Conservation (phyloP, 92 coral and sea anemone genomes). For the Porites rus region DNA sequence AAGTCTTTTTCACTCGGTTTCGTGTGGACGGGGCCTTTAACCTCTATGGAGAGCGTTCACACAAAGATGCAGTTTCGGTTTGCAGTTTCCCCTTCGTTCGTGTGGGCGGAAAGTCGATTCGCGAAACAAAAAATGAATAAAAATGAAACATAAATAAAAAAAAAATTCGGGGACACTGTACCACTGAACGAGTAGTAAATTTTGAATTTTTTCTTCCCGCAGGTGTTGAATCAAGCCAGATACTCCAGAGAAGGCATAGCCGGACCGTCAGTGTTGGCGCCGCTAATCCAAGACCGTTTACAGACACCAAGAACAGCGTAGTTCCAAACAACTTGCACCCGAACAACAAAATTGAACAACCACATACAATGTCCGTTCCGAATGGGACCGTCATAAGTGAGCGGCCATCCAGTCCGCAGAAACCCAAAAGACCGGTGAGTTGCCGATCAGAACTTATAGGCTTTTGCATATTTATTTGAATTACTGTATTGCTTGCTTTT, state of each 20-base stretch:
- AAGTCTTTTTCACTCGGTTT: too few species aligned
- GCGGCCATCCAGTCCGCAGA: conserved; percentile 84
- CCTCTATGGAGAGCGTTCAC: too few species aligned
- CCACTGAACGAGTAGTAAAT: neutral
- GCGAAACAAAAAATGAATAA: too few species aligned
- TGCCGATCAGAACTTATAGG: neutral
- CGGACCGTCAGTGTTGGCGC: conserved; percentile 82
- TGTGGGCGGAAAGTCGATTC: too few species aligned
- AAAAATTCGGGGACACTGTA: too few species aligned
- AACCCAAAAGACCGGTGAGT: conserved; percentile 50
- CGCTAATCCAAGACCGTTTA: conserved; percentile 73
- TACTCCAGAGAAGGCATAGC: conserved; percentile 57
- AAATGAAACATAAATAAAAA: too few species aligned
- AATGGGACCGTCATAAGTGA: conserved; percentile 73
- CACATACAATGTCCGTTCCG: conserved; percentile 48
- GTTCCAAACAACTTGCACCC: conserved; percentile 62
- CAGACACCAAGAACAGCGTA: conserved; percentile 50
- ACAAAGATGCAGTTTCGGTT: too few species aligned
- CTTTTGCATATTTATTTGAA: neutral
- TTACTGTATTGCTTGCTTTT: too few species aligned
- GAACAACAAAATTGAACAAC: conserved; percentile 62
- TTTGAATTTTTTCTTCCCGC: neutral
- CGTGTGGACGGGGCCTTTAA: too few species aligned
- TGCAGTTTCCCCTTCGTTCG: too few species aligned
- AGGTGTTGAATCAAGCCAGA: conserved; percentile 59